Percentiles rank a stretch among this genome's conserved stretches.
These are phyloP conservation scores for Pangasius djambal DNA, from an alignment of 2,797 vertebrate species.

Conservation along the genomic window DNA sequence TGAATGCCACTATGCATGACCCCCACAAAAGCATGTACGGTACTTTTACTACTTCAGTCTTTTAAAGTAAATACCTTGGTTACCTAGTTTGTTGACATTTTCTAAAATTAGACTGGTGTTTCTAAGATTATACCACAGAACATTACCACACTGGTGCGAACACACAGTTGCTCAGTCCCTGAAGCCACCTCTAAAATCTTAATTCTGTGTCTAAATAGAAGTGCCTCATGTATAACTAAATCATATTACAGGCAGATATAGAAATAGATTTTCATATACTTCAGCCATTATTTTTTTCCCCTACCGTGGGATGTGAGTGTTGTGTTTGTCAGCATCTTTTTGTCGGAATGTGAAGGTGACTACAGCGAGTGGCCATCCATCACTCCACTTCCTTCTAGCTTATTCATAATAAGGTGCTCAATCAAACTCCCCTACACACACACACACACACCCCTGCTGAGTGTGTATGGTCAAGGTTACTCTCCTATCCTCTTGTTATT, in stretches of 20 bases:
- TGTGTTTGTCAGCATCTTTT: conserved; percentile 97
- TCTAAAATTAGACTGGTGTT: not conserved
- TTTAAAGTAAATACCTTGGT: not conserved
- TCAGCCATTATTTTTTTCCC: conserved; percentile 20
- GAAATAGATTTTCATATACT: conserved; percentile 76
- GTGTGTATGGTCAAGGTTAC: conserved; percentile 90
- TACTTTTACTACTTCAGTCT: not conserved
- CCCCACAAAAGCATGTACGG: not conserved
- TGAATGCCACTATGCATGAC: not conserved
- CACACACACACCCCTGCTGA: not conserved
- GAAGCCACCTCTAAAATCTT: not conserved
- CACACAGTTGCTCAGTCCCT: not conserved
- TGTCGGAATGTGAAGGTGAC: conserved; percentile 97
- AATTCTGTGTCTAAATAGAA: not conserved
- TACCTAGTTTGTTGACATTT: not conserved
- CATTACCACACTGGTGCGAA: not conserved
- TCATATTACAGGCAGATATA: conserved; percentile 54
- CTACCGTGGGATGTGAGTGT: conserved; percentile 73
- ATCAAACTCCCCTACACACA: conserved; percentile 85
- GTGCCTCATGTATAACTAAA: not conserved
- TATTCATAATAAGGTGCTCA: conserved; percentile 99
- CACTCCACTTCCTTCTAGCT: conserved; percentile 98
- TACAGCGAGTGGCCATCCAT: conserved; percentile 93
- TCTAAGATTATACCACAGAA: not conserved
- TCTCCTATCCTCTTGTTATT: conserved; percentile 42